Evolutionary conservation across 1,140 invertebrate genomes (phyloP).

Genomic region (Drosophila melanogaster): DNA sequence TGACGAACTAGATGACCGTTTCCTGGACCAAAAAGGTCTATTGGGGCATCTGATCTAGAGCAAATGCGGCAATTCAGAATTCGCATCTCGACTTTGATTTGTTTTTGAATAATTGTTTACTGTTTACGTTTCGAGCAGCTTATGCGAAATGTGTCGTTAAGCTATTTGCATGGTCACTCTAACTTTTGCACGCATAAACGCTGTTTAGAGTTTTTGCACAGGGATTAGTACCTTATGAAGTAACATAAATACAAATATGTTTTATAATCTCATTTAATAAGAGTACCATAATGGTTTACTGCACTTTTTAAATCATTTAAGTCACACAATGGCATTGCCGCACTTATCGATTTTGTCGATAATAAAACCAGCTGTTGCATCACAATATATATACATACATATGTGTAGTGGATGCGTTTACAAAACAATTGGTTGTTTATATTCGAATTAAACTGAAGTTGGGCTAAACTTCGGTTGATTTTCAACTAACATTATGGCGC

Average conservation of each 20-base stretch:
- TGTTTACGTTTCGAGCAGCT: conserved; percentile 17
- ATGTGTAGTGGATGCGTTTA: neutral
- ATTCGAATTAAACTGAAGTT: neutral
- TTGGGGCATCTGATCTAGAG: neutral
- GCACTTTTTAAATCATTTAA: neutral
- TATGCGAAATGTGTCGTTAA: no score
- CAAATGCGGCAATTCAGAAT: conserved; percentile 33
- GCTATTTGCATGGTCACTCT: neutral
- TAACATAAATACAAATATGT: no score
- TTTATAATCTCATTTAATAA: neutral
- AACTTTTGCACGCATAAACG: neutral
- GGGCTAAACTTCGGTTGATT: neutral
- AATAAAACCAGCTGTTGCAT: conserved; percentile 15
- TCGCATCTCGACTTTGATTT: conserved; percentile 10
- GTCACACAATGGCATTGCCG: neutral
- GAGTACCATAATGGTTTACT: no score
- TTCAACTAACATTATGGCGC: conserved; percentile 33
- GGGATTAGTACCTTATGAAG: neutral
- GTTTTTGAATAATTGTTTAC: conserved; percentile 7
- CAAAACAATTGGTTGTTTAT: conserved; percentile 20
- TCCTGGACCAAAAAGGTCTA: conserved; percentile 26
- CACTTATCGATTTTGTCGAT: conserved; percentile 3
- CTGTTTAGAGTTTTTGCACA: neutral
- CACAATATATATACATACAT: neutral
- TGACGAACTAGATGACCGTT: conserved; percentile 34